These are phyloP conservation scores for Ibidorhyncha struthersii DNA, from an alignment of 2,113 vertebrate genomes.

Conservation along the genomic window DNA sequence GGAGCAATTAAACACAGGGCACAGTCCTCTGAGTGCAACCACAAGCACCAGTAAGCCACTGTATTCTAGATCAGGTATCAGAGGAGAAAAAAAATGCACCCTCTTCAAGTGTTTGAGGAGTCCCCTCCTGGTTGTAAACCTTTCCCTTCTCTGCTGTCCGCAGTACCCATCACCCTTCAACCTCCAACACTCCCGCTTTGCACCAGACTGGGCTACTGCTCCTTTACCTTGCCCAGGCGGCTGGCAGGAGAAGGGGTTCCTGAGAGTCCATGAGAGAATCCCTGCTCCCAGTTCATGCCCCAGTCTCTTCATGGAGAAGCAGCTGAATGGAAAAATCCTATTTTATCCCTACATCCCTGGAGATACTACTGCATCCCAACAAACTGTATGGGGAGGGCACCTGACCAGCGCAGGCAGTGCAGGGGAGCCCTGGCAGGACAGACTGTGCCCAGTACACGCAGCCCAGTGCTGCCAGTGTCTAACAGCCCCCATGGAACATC, in stretches of 20 bases:
- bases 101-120: not conserved
- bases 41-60: not conserved
- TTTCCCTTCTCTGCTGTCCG: not conserved
- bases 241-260: not conserved
- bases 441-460: accelerated
- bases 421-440: not conserved
- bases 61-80: not conserved
- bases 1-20: not conserved
- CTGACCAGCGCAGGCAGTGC: not conserved
- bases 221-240: not conserved
- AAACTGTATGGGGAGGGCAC: not conserved
- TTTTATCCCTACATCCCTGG: not conserved
- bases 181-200: not conserved
- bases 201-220: not conserved
- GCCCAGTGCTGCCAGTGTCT: accelerated
- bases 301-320: not conserved
- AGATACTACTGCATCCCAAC: not conserved
- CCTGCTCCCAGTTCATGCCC: not conserved
- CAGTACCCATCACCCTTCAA: not conserved
- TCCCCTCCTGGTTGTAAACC: not conserved
- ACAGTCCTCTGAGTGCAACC: not conserved
- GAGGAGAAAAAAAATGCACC: not conserved
- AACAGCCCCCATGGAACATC: not conserved
- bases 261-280: not conserved
- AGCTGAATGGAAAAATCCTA: not conserved